These are phyloP conservation scores for Oligia fasciuncula DNA, from an alignment of 2,888 invertebrate species.

Conservation along the genomic window DNA sequence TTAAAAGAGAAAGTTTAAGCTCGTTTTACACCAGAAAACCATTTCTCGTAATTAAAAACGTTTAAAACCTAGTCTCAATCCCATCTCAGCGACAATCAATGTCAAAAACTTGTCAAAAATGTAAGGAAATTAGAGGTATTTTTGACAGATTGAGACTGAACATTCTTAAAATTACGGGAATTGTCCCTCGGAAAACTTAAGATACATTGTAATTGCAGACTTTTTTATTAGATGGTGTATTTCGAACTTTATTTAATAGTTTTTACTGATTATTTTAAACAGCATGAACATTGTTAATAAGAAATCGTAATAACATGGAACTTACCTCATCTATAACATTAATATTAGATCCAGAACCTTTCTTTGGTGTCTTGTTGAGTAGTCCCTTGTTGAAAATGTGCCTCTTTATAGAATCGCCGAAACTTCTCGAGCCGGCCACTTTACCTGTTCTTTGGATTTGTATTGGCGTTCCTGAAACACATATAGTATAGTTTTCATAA, in stretches of 20 bases:
- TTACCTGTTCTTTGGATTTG: conserved; percentile 91
- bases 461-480: conserved; percentile 91
- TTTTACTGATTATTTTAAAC: not conserved
- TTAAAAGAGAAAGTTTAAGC: conserved; percentile 18
- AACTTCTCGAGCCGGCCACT: conserved; percentile 91
- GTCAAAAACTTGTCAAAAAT: too few species aligned
- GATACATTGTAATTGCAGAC: not conserved
- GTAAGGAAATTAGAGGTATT: too few species aligned
- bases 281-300: conserved; percentile 28
- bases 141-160: too few species aligned
- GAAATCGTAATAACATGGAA: not conserved
- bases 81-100: too few species aligned
- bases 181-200: not conserved
- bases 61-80: too few species aligned
- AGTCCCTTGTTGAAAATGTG: conserved; percentile 95
- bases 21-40: conserved; percentile 18
- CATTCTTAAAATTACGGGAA: too few species aligned
- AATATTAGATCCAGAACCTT: conserved; percentile 83
- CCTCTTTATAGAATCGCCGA: conserved; percentile 96
- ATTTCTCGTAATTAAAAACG: too few species aligned
- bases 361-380: conserved; percentile 88
- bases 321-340: conserved; percentile 84
- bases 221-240: not conserved
- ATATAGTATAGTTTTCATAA: not conserved
- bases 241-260: conserved; percentile 4